Evolutionary conservation across 2,113 vertebrate genomes (phyloP), one percentile per base, ranked within the genome.

Genomic region (Regulus satrapa): DNA sequence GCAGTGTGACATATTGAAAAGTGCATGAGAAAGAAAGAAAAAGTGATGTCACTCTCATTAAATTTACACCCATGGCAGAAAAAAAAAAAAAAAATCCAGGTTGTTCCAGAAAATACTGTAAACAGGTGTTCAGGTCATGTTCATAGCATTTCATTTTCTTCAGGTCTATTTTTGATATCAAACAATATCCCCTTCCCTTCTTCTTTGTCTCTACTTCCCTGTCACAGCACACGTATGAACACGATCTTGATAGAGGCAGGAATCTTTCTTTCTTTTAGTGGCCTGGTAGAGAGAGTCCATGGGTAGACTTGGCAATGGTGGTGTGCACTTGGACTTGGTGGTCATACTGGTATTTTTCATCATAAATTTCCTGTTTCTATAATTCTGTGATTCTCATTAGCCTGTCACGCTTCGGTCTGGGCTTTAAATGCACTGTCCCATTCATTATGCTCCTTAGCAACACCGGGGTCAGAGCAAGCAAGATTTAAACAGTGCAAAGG

Each of bases 241-340:
- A 62, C 24, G 11, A 12, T 16, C 67, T 75, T 89, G 12, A 41
- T 21, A 52, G 15, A 54, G 17, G 17, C 3, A 75, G 25, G 28
- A 82, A 29, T 15, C 4, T 10, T 41, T 80, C 41, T 62, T 63
- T 86, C 38, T 77, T 67, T 67, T 31, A 2, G 20, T 36, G 6
- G 1, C 8, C 36, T 34, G 7, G 4, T 29, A 51, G 28, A 80
- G 10, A 18, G 24, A 46, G 29, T 79, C 18, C 2, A 0, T 51
- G 56, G 15, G 7, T 75, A 40, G 14, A 23, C 12, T 36, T 79
- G 40, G 10, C 29, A 24, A 12, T 56, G 16, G 38, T 66, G 68
- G 12, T 66, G 13, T 73, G 25, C 10, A 9, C 32, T 29, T 38
- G 32, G 32, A n/a, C 15, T 51, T 66, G 28, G 28, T 88, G 38